Evolutionary conservation across 1,140 invertebrate species (phyloP), one percentile per base, ranked within the genome.

Genomic region (Papilio polyxenes): DNA sequence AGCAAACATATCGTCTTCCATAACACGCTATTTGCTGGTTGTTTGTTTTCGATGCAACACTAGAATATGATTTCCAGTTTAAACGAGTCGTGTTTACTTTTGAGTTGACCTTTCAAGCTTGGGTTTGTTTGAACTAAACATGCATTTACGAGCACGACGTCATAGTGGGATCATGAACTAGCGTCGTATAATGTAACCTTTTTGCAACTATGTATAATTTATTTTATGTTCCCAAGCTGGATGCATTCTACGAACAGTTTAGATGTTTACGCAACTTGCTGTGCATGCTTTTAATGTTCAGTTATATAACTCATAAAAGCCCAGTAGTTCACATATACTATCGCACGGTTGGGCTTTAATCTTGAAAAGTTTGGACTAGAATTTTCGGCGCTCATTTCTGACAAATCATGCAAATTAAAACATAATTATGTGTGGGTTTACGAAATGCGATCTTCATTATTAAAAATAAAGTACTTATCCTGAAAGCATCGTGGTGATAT

Each of bases 81-180:
- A 44, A 80, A 69, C 78, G 11, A 13, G 62, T 20, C 76, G 40
- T 49, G 78, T 80, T 80, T 80, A 62, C 78, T n/a, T 80, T 80
- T 80, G 59, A 31, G 23, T 40, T 80, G 78, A 80, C 59, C 77
- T 80, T 69, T 80, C 44, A 80, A 80, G 59, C 78, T 53, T 40
- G 56, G 59, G 40, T 69, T 80, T 80, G 78, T 65, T 80, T 80
- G 40, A 80, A 69, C 17, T 59, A 80, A 80, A 80, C 78, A 80
- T 69, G 78, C 78, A 80, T 69, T 80, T 69, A 80, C 78, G 78
- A 80, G 78, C 78, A 69, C 56, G 59, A 69, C 78, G 78, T 51
- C 78, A 72, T 69, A 69, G 37, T 69, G 69, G 62, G 59, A 69
- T 80, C 59, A 59, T 80, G 78, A 80, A 69, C 59, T 20, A 65